phyloP scores from a whole-genome alignment of 2,113 vertebrate species.

The Sinocyclocheilus grahami region DNA sequence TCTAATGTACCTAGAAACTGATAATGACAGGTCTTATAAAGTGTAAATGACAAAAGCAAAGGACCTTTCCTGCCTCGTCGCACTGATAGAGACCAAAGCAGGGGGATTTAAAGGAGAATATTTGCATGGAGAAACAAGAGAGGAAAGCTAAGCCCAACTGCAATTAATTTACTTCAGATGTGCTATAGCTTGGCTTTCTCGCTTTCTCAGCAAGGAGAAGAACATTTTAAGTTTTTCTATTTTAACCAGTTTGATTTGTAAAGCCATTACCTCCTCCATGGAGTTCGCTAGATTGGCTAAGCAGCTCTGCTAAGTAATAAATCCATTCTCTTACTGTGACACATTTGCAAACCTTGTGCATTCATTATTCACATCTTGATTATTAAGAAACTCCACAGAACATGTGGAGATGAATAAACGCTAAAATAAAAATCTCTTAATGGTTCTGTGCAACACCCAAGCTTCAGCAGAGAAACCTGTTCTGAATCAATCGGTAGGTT shows the following conservation, averaged over 20 bases:
- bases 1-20: conserved; percentile 50
- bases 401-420: not conserved
- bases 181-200: conserved; percentile 3
- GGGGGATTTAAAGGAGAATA: conserved; percentile 36
- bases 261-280: conserved; percentile 24
- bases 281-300: conserved; percentile 52
- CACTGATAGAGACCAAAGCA: conserved; percentile 37
- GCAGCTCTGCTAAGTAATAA: conserved; percentile 63
- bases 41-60: conserved; percentile 51
- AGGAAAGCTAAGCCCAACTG: not conserved
- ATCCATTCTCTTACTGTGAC: conserved; percentile 21
- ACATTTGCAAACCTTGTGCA: no score
- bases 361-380: not conserved
- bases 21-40: conserved; percentile 53
- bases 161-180: conserved; percentile 39
- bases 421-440: not conserved
- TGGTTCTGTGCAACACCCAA: no score
- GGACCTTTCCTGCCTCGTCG: conserved; percentile 17
- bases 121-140: conserved; percentile 50
- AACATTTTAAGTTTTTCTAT: conserved; percentile 22
- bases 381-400: not conserved
- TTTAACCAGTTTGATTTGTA: conserved; percentile 70
- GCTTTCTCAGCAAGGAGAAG: not conserved
- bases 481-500: no score
- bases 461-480: no score